Evolutionary conservation across 2,888 invertebrate species (phyloP), one percentile per base, ranked within the genome.

Genomic region (Drosophila flavopinicola): DNA sequence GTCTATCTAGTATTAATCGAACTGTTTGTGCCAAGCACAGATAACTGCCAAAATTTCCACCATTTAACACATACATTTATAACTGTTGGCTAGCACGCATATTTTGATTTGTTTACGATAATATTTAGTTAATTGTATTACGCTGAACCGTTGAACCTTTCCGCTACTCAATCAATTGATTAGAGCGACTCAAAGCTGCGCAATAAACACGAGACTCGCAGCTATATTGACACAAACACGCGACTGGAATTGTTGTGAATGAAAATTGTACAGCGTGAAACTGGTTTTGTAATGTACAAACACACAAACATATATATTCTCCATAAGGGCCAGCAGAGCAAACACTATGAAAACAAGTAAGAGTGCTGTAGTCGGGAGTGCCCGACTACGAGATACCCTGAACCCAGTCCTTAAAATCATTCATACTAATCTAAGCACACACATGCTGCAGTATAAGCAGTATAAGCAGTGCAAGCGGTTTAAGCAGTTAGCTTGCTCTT

Each of bases 21-120:
- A 37, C 45, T 59, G 59, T 58, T 44, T 59, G 58, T 58, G 60
- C 17, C 44, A 37, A 37, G 37, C 47, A 24, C 38, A 35, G 63
- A 71, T 68, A 68, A 53, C 32, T 54, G 33, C 42, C 71, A 57
- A 71, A 69, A 58, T 52, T 74, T 71, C 69, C 69, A 68, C 25
- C n/a, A 42, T 39, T 51, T 63, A 68, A 58, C 68, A 51, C 24
- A 47, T 6, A n/a, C 9, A 24, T 44, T 11, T 37, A 30, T 56
- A n/a, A 10, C 13, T 27, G 7, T 24, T 45, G 25, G 51, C 47
- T 58, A 41, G 39, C 44, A 60, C 61, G 60, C 37, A 69, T 15
- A 29, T 41, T 59, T 51, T 1, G 56, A 27, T 49, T 60, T 70
- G 52, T 61, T 73, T 49, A 53, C 51, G 39, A 37, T 53, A 49